Evolutionary conservation across 2,113 vertebrate genomes (phyloP).

Genomic region (Ellobius talpinus): DNA sequence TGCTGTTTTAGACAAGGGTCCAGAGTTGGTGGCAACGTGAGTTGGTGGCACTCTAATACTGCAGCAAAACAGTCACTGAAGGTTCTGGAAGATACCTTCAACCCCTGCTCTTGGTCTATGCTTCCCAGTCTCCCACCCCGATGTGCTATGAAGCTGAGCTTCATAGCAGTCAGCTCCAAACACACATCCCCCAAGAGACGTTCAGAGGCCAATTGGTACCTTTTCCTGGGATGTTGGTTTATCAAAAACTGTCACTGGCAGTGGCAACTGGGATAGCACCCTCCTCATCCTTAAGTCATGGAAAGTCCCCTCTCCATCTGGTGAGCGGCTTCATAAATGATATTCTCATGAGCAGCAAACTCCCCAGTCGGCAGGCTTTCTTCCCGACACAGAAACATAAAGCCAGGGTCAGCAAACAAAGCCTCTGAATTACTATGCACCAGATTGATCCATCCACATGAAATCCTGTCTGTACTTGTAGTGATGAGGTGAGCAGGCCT

Average conservation of each 20-base stretch:
- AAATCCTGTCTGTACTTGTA: background rate
- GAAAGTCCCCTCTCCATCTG: constrained; percentile 3
- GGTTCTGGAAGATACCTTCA: background rate
- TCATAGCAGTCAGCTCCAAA: background rate
- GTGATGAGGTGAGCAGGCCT: no score
- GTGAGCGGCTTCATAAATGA: background rate
- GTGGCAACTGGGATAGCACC: constrained; percentile 17
- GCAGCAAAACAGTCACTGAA: background rate
- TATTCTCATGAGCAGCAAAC: background rate
- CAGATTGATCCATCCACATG: background rate
- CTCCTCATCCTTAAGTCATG: background rate
- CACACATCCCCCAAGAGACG: background rate
- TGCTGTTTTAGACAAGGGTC: background rate
- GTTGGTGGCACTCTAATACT: background rate
- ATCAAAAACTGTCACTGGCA: constrained; percentile 1
- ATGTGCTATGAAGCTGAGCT: background rate
- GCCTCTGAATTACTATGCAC: background rate
- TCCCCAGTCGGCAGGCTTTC: background rate
- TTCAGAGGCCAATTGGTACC: constrained; percentile 1
- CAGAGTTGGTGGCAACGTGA: background rate
- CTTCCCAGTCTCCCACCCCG: no score
- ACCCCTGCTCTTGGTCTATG: background rate
- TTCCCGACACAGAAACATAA: constrained; percentile 6
- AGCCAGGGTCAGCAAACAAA: background rate
- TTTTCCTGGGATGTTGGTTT: constrained; percentile 54